phyloP scores from a whole-genome alignment of 1,140 invertebrate species.

The Trachymyrmex cornetzi region DNA sequence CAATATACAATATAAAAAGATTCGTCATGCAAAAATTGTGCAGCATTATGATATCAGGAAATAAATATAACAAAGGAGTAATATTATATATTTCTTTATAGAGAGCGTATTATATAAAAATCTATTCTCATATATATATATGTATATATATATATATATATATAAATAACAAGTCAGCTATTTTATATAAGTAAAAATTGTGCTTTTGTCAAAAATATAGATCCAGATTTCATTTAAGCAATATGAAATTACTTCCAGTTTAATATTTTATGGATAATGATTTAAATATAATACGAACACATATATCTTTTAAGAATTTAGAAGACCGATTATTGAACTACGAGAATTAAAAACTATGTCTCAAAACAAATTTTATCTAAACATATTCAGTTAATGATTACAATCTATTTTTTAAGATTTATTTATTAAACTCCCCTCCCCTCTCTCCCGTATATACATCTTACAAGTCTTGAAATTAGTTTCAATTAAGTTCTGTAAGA shows the following conservation, averaged over 20 bases:
- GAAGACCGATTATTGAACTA: neutral
- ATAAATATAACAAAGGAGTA: neutral
- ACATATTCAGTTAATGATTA: neutral
- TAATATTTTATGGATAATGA: neutral
- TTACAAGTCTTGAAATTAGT: neutral
- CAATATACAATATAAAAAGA: neutral
- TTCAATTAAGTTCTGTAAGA: neutral
- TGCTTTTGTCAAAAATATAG: neutral
- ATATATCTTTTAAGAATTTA: neutral
- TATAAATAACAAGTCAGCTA: neutral
- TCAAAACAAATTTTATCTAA: neutral
- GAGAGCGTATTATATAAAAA: neutral
- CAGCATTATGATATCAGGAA: neutral
- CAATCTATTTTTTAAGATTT: neutral
- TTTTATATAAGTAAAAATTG: neutral
- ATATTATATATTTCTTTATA: neutral
- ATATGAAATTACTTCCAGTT: neutral
- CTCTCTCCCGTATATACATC: too few relatives aligned
- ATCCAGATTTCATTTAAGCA: neutral
- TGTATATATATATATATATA: too few relatives aligned
- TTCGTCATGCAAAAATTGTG: neutral
- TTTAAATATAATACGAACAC: neutral
- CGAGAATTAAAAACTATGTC: neutral
- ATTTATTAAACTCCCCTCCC: neutral
- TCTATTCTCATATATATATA: too few relatives aligned